phyloP scores from a whole-genome alignment of 2,888 invertebrate genomes.

The Amorpha juglandis region DNA sequence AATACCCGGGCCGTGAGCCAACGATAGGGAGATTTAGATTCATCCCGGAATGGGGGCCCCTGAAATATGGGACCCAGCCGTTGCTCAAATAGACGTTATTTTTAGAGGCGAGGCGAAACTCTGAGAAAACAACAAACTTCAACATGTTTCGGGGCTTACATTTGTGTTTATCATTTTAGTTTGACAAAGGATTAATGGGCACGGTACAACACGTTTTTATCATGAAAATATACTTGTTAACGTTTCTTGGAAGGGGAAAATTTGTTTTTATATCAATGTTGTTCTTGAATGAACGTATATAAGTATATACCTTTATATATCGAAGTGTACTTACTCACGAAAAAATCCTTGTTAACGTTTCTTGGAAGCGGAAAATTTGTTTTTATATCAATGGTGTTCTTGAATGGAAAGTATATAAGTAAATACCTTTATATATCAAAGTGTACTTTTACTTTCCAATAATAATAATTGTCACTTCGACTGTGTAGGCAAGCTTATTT shows the following conservation, averaged over 20 bases:
- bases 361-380: background rate
- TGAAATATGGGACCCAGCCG: constrained; percentile 62
- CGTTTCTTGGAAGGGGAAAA: background rate
- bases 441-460: too few species aligned
- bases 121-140: constrained; percentile 2
- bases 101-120: constrained; percentile 40
- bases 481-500: too few species aligned
- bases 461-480: too few species aligned
- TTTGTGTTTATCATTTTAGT: constrained; percentile 23
- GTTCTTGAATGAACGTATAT: too few species aligned
- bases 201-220: constrained; percentile 8
- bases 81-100: constrained; percentile 57
- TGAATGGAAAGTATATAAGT: too few species aligned
- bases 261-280: too few species aligned
- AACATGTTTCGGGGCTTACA: constrained; percentile 6
- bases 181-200: constrained; percentile 17
- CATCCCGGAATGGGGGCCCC: constrained; percentile 55
- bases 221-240: background rate
- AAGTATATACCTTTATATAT: too few species aligned
- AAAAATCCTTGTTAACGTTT: background rate
- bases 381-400: too few species aligned
- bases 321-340: too few species aligned
- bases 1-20: constrained; percentile 60
- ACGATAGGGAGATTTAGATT: constrained; percentile 67
- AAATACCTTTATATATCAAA: too few species aligned